These are phyloP conservation scores for Trichonephila clavipes DNA, from an alignment of 1,140 invertebrate genomes.

Conservation along the genomic window DNA sequence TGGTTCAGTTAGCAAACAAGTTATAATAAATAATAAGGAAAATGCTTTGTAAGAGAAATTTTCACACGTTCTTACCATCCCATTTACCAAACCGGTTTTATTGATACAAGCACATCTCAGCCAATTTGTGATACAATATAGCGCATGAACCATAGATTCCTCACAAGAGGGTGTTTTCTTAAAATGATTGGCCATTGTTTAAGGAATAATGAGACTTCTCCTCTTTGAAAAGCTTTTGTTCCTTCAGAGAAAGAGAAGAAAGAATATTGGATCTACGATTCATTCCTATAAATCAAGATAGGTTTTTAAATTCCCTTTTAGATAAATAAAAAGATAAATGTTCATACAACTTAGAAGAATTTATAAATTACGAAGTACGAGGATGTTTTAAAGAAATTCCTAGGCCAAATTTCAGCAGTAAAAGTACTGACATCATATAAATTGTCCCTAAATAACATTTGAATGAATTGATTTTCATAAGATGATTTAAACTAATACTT, in stretches of 20 bases:
- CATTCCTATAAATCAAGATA: too few species aligned
- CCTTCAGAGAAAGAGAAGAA: background rate
- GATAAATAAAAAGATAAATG: too few species aligned
- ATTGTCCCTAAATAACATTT: too few species aligned
- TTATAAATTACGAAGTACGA: too few species aligned
- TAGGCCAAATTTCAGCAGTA: too few species aligned
- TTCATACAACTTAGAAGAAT: too few species aligned
- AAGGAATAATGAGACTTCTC: background rate
- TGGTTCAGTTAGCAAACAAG: too few species aligned
- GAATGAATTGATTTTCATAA: too few species aligned
- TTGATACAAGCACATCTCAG: background rate
- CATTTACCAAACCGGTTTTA: background rate
- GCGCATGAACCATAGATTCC: background rate
- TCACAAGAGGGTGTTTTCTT: background rate
- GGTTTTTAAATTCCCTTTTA: too few species aligned
- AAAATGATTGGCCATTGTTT: background rate
- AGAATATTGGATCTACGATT: background rate
- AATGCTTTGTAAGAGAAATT: background rate
- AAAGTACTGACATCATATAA: too few species aligned
- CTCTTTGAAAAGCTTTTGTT: background rate
- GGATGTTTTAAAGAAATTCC: too few species aligned
- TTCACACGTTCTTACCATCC: background rate
- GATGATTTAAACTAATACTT: too few species aligned
- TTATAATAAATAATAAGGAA: background rate
- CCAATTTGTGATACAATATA: conserved; percentile 17